Evolutionary conservation across 2,888 invertebrate species (phyloP).

Genomic region (Volucella inanis): DNA sequence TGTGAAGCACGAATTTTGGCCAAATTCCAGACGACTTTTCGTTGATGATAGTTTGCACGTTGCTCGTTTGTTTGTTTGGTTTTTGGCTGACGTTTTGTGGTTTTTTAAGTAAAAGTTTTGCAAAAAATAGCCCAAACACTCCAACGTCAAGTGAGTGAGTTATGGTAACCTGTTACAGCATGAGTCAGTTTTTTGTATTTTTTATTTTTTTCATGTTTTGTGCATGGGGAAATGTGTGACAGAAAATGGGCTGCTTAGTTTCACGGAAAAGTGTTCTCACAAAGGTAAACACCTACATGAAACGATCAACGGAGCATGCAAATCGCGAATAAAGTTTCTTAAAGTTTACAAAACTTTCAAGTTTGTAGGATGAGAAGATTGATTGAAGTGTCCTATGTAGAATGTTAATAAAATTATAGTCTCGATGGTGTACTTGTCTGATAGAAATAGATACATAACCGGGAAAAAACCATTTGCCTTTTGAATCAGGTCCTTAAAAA

Average conservation of each 20-base stretch:
- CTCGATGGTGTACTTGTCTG: no score
- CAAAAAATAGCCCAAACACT: neutral
- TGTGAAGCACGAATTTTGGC: slow-evolving; percentile 42
- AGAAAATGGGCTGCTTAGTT: slow-evolving; percentile 48
- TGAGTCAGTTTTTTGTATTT: neutral
- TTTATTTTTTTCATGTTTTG: slow-evolving; percentile 8
- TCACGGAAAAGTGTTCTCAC: slow-evolving; percentile 21
- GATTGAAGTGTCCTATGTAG: no score
- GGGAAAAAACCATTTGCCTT: no score
- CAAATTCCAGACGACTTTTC: slow-evolving; percentile 36
- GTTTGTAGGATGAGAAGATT: no score
- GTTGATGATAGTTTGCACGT: slow-evolving; percentile 28
- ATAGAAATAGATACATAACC: no score
- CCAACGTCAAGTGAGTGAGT: no score
- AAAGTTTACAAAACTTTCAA: slow-evolving; percentile 35
- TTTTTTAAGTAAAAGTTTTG: slow-evolving; percentile 29
- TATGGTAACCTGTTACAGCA: slow-evolving; percentile 43
- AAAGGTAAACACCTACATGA: slow-evolving; percentile 43
- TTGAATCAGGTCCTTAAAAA: no score
- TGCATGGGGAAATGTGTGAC: slow-evolving; percentile 21
- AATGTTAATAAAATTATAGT: no score
- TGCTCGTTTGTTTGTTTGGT: slow-evolving; percentile 56
- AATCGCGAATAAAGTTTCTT: slow-evolving; percentile 46
- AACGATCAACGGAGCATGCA: slow-evolving; percentile 56
- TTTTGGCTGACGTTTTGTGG: slow-evolving; percentile 52